A percentile compares a stretch with the other conserved stretches of the same genome.
Conservation (phyloP, 2,797 vertebrate genomes). For the Euthynnus affinis region DNA sequence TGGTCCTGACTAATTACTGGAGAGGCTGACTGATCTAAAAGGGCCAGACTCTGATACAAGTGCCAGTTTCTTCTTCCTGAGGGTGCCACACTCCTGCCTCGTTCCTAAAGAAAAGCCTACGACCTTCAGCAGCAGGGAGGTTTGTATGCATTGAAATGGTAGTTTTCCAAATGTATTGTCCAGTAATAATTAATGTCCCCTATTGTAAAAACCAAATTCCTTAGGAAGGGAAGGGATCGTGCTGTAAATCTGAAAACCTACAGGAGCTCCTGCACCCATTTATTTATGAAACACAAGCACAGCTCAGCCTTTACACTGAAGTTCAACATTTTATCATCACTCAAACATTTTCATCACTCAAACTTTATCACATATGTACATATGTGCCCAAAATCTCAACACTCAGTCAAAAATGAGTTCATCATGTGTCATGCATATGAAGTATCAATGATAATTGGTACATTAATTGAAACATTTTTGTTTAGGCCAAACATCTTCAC, state of each 20-base stretch:
- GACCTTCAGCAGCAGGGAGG: not conserved
- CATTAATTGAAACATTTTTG: not conserved
- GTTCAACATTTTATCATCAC: conserved; percentile 20
- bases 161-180: conserved; percentile 13
- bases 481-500: not conserved
- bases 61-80: not conserved
- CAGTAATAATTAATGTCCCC: not conserved
- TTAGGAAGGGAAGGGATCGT: conserved; percentile 11
- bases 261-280: conserved; percentile 12
- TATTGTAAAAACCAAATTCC: conserved; percentile 18
- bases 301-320: not conserved
- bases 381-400: conserved; percentile 15
- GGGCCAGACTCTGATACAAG: conserved; percentile 29
- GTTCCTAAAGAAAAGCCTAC: conserved; percentile 5
- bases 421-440: not conserved
- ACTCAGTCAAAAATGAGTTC: not conserved
- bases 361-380: conserved; percentile 27
- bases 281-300: conserved; percentile 6
- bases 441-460: not conserved
- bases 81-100: not conserved
- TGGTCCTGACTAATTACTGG: conserved; percentile 39
- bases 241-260: conserved; percentile 39
- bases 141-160: not conserved
- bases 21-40: conserved; percentile 23
- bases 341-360: conserved; percentile 9